Conservation (phyloP, 2,888 invertebrate species). For the Tricholauxania praeusta region DNA sequence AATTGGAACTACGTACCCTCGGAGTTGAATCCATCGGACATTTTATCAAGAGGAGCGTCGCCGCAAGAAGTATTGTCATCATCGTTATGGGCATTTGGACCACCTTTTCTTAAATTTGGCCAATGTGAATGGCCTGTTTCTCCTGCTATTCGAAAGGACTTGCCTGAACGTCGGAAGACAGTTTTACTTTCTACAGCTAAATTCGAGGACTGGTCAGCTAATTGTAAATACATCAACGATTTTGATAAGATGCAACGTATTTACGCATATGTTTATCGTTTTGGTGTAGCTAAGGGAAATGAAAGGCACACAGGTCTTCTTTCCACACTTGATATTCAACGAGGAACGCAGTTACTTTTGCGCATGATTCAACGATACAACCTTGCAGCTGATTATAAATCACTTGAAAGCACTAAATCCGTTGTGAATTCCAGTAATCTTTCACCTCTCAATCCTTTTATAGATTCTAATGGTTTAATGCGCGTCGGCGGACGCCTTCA, state of each 20-base stretch:
- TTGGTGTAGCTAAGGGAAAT: neutral
- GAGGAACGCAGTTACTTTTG: no score
- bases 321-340: neutral
- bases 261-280: neutral
- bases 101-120: slow-evolving; percentile 14
- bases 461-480: no score
- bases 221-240: neutral
- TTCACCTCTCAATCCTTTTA: no score
- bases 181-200: neutral
- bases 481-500: no score
- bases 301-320: neutral
- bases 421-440: no score
- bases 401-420: neutral
- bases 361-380: no score
- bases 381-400: neutral
- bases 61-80: slow-evolving; percentile 37
- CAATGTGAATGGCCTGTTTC: slow-evolving; percentile 1
- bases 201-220: neutral
- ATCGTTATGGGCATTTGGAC: slow-evolving; percentile 39
- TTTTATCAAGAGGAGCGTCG: slow-evolving; percentile 40
- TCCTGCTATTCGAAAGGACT: neutral
- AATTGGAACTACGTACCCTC: slow-evolving; percentile 43
- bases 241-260: neutral
- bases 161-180: slow-evolving; percentile 3
- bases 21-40: slow-evolving; percentile 37